These are phyloP conservation scores for Dasysyrphus tricinctus DNA, from an alignment of 2,888 invertebrate species.

Conservation along the genomic window DNA sequence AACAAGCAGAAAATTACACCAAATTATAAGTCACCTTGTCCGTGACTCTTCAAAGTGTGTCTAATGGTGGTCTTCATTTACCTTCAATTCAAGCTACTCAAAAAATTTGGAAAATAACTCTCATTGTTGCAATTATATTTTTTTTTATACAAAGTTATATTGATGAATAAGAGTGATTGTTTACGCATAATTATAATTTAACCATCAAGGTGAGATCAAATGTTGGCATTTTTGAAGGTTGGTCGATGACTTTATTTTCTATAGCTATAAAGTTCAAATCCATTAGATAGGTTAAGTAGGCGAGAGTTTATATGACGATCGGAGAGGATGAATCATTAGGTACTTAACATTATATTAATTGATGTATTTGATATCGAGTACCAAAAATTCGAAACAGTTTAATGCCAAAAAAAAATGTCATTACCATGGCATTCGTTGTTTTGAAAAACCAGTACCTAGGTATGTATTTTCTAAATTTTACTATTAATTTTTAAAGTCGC, in stretches of 20 bases:
- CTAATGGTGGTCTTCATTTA: constrained; percentile 8
- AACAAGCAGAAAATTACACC: constrained; percentile 50
- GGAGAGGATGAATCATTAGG: not conserved
- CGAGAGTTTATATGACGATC: not conserved
- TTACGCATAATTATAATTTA: not conserved
- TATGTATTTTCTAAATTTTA: too few relatives aligned
- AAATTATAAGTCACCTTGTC: constrained; percentile 50
- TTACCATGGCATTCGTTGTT: too few relatives aligned
- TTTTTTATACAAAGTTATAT: not conserved
- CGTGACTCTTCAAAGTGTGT: constrained; percentile 21
- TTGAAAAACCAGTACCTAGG: too few relatives aligned
- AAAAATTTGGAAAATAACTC: not conserved
- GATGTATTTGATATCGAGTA: too few relatives aligned
- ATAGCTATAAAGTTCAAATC: constrained; percentile 6
- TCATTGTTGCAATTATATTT: constrained; percentile 26
- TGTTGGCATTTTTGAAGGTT: constrained; percentile 13
- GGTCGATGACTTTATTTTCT: constrained; percentile 29
- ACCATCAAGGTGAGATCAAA: constrained; percentile 18
- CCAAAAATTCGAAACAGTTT: too few relatives aligned
- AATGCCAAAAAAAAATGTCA: too few relatives aligned
- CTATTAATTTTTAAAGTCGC: too few relatives aligned
- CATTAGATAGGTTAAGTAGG: constrained; percentile 1
- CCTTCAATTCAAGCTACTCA: constrained; percentile 41
- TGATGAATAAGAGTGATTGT: constrained; percentile 1
- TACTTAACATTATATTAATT: too few relatives aligned